Base-by-base conservation (phyloP, 2,797 vertebrate genomes). In the Clarias fuscus region DNA sequence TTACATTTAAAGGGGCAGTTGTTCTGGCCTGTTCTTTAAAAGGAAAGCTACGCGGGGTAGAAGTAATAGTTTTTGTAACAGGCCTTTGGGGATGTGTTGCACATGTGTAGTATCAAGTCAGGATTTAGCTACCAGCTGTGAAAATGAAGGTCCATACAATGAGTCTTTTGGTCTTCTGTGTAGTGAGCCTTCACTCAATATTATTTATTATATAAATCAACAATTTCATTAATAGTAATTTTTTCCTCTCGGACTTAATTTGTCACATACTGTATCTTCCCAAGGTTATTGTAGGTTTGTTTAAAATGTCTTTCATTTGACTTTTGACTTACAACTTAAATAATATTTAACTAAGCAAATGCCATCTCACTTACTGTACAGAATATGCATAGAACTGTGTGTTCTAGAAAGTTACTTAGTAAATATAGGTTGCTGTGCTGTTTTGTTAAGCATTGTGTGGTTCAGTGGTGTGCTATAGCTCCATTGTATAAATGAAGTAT, bases 1-100 rank as follows among this genome's bases (percentile, higher is more conserved):
- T 86, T 88, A 83, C 22, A 24, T 65, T 83, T 83, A 72, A 67
- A 76, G 48, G 65, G 88, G 53, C 40, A 67, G 59, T 87, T 84
- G 8, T 85, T 86, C 81, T 65, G 64, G 30, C 56, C 79, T 80
- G 37, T 86, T 65, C 76, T 82, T 88, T 62, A 33, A 82, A 77
- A 33, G 82, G 37, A 87, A 77, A 48, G 82, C 48, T 53, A 64
- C 70, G 61, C 17, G 17, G 77, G 72, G 83, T 76, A 70, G 56
- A 86, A 87, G 18, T 53, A 72, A 70, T 27, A 33, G 20, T 87
- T 76, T 85, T 68, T 61, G 61, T 22, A 86, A n/a, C 73, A 7
- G 20, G 81, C 76, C 86, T 84, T 68, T n/a, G 64, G 81, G 65
- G 81, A 83, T 56, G 5, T 56, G 33, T 24, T 33, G 33, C 30